phyloP scores from a whole-genome alignment of 2,113 vertebrate species.

The Tragulus kanchil region DNA sequence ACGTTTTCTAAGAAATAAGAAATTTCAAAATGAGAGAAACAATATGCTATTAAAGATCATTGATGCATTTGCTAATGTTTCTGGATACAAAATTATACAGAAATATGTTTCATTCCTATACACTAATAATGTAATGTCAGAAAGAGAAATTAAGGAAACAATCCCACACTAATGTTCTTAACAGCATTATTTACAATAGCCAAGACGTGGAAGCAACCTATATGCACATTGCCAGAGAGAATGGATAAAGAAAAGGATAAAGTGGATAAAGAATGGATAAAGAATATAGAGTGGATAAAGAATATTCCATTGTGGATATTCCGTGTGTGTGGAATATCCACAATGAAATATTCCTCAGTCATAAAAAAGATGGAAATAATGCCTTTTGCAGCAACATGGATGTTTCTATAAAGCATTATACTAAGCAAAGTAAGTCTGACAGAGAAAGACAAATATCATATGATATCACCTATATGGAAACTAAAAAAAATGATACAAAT shows the following conservation, averaged over 20 bases:
- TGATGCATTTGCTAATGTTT: neutral
- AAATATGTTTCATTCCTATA: neutral
- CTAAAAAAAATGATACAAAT: neutral
- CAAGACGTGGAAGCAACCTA: neutral
- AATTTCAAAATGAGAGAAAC: constrained; percentile 56
- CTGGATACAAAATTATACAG: neutral
- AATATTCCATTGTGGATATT: no score
- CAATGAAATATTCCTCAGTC: neutral
- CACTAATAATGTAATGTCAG: neutral
- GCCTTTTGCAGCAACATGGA: neutral
- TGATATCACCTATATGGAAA: neutral
- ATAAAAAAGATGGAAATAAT: neutral
- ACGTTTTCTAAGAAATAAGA: constrained; percentile 18
- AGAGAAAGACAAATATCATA: neutral
- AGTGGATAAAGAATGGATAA: no score
- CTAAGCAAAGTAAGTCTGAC: neutral
- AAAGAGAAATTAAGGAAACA: neutral
- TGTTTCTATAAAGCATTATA: neutral
- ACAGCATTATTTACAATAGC: neutral
- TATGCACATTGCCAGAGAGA: neutral
- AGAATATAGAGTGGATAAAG: no score
- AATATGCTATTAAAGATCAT: constrained; percentile 10
- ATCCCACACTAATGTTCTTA: neutral
- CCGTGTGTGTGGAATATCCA: neutral
- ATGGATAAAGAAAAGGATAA: neutral